Conservation (phyloP, 92 coral and sea anemone genomes). For the Phenganax marumi region DNA sequence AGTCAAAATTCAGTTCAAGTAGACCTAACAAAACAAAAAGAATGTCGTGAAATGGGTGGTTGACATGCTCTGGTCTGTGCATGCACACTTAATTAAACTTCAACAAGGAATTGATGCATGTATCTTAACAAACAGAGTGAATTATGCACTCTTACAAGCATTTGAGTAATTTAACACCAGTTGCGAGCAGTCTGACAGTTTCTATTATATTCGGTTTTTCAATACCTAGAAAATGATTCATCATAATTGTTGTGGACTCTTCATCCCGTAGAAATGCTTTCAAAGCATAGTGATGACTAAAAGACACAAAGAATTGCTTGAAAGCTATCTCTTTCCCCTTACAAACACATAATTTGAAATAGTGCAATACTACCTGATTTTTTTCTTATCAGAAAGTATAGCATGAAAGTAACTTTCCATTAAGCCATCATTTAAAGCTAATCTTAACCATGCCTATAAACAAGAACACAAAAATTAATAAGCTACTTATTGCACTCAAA, state of each 20-base stretch:
- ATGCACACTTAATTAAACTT: no score
- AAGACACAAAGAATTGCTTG: neutral
- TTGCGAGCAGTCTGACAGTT: no score
- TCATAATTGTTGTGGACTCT: constrained; percentile 86
- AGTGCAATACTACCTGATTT: constrained; percentile 62
- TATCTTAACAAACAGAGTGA: no score
- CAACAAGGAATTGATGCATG: no score
- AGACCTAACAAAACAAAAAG: constrained; percentile 54
- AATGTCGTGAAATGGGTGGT: neutral
- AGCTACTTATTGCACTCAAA: neutral
- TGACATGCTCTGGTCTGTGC: neutral
- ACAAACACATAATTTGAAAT: neutral
- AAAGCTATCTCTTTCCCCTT: neutral
- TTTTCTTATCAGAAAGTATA: constrained; percentile 71
- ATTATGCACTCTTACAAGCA: no score
- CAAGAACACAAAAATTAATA: neutral
- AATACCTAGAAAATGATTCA: constrained; percentile 79
- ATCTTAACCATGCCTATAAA: constrained; percentile 89
- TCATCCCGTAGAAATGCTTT: constrained; percentile 78
- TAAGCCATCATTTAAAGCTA: constrained; percentile 90
- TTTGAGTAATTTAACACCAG: no score
- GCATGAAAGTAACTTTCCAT: constrained; percentile 95
- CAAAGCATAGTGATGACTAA: constrained; percentile 70
- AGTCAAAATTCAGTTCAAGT: constrained; percentile 85
- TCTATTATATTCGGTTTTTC: no score